Evolutionary conservation across 2,797 vertebrate species (phyloP), one percentile per base, ranked within the genome.

Genomic region (Arnoldichthys spilopterus): DNA sequence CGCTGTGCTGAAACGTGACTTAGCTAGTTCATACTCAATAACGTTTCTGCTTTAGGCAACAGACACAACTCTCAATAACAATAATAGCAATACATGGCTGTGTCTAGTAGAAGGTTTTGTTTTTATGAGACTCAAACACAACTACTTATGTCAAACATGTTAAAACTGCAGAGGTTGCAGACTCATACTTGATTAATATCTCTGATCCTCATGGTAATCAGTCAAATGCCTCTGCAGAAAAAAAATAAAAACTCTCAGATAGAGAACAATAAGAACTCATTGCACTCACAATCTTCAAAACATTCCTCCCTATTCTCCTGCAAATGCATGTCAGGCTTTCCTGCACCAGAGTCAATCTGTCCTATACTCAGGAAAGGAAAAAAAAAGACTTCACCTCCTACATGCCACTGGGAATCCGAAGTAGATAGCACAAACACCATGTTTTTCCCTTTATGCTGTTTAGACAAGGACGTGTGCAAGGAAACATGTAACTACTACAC

Each of bases 341-440:
- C 68, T 72, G 76, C 2, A 49, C 26, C 16, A 28, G 45, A 9
- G 24, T 28, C 22, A 54, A 18, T 28, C 26, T 26, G 16, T 59
- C 28, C 28, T 73, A 45, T 20, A 34, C 40, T n/a, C 20, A 66
- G 70, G 47, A 72, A 56, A 47, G 58, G 56, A 76, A 63, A 61
- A 59, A 32, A 45, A 16, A 77, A 56, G 62, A 51, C 66, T 69
- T 77, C 54, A 51, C 47, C 30, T 34, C 24, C 22, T 40, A 8
- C 9, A 62, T 28, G 5, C 34, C 43, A 40, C 45, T n/a, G 16
- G 45, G 76, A 63, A 40, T 30, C 56, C 22, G 18, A 22, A n/a
- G 62, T 26, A 26, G 12, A 54, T 3, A 53, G 37, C 26, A 47
- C 37, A 34, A 71, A 72, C 54, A 30, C 28, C 7, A 24, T 40